A percentile compares a stretch with the other conserved stretches of the same genome.
These are phyloP conservation scores for Macrochelys suwanniensis DNA, from an alignment of 2,797 vertebrate genomes.

Conservation along the genomic window DNA sequence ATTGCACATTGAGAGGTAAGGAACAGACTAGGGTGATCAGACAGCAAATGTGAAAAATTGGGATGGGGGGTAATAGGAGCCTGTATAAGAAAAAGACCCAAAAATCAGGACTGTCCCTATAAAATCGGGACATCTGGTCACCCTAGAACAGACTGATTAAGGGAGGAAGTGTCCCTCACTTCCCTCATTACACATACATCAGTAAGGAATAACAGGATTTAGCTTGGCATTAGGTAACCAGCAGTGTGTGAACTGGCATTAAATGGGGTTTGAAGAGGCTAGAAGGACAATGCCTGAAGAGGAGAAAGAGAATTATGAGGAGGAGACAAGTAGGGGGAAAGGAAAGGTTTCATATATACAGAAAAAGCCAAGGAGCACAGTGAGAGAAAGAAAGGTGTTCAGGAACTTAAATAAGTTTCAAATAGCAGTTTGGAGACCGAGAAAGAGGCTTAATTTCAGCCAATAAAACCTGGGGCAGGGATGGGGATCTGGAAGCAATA, in stretches of 20 bases:
- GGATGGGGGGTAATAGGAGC: too few species aligned
- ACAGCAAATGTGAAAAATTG: too few species aligned
- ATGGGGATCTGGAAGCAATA: not conserved
- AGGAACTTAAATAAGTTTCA: not conserved
- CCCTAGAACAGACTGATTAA: not conserved
- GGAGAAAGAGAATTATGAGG: not conserved
- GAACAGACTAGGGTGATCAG: not conserved
- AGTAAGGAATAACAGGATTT: not conserved
- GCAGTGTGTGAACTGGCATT: fast-evolving
- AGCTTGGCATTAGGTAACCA: not conserved
- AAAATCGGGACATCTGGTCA: too few species aligned
- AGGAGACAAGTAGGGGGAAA: not conserved
- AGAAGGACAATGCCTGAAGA: not conserved
- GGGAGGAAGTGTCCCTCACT: not conserved
- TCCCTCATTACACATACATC: not conserved
- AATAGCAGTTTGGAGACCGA: not conserved
- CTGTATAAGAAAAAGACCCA: too few species aligned
- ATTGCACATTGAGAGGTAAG: not conserved
- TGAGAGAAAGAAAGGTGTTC: not conserved
- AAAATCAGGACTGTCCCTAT: too few species aligned
- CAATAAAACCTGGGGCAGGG: not conserved
- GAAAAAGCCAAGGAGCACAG: not conserved
- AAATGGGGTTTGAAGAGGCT: not conserved
- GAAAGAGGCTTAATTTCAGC: not conserved
- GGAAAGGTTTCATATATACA: not conserved